Base-by-base conservation (phyloP, 2,888 invertebrate genomes). In the Latrodectus elegans region DNA sequence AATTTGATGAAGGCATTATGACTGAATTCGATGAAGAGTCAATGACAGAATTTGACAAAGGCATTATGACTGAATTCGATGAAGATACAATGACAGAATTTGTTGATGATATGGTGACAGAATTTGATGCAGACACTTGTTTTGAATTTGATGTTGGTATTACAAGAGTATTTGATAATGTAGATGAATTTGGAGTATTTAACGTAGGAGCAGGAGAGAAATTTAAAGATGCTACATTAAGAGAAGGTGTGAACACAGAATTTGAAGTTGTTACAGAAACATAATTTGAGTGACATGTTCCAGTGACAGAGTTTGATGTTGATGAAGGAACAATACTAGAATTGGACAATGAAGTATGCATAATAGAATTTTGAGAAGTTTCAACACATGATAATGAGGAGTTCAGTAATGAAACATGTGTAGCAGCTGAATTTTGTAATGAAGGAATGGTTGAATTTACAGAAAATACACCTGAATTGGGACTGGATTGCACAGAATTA, bases 401-500 rank as follows among this genome's bases (percentile, higher is more conserved):
- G n/a, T n/a, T 15, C 60, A 60, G 60, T 60, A 60, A 60, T 78
- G 78, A 55, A 17, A 68, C 26, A 15, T 38, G 55, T 26, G 26
- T 55, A 15, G 67, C 70, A 73, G 52, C 17, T 53, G 78, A 78
- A 26, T 78, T 78, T 53, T 67, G 52, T 17, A 51, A 68, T 55
- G 78, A 14, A 70, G 68, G 22, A 70, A 55, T 78, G 8, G 68
- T 11, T 52, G 78, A 78, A 53, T 67, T 64, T n/a, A 77, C 67
- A 49, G 70, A 64, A 51, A 75, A 53, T 68, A 67, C 76, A 49
- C n/a, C 70, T 49, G 80, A 74, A 73, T 65, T 75, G n/a, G 55
- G 38, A 51, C 22, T 73, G 51, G 81, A 83, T 88, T 88, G 87
- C 87, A 88, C 82, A 78, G 51, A 38, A 60, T 77, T 38, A 6